Conservation (phyloP, 2,113 vertebrate genomes). For the Glaucidium brasilianum region DNA sequence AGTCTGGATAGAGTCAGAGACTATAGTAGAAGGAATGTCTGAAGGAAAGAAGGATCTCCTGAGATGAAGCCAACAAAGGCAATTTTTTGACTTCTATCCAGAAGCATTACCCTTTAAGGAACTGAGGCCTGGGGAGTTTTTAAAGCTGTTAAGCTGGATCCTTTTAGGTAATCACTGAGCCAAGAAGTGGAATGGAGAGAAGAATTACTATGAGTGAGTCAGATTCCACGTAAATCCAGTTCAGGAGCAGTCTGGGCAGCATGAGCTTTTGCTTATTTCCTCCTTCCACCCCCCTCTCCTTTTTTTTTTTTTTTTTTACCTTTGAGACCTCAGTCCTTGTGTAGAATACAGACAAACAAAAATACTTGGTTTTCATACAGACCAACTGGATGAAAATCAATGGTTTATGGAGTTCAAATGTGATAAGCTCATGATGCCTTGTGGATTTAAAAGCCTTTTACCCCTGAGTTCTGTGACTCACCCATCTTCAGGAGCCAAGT, state of each 20-base stretch:
- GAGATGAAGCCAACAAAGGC: slow-evolving; percentile 1
- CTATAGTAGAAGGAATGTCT: slow-evolving; percentile 3
- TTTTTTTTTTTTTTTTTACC: not conserved
- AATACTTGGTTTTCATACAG: not conserved
- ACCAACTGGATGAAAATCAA: not conserved
- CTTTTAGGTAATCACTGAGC: not conserved
- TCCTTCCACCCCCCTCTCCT: too few species aligned
- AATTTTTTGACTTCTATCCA: not conserved
- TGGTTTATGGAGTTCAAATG: not conserved
- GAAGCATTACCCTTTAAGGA: not conserved
- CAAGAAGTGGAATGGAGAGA: not conserved
- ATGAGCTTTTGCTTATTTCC: not conserved
- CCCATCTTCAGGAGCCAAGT: not conserved
- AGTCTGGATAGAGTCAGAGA: slow-evolving; percentile 1
- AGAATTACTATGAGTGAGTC: not conserved
- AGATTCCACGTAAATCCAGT: not conserved
- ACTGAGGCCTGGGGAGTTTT: not conserved
- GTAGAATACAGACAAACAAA: not conserved
- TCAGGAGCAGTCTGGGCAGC: not conserved
- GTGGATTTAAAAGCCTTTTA: not conserved
- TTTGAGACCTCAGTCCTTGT: not conserved
- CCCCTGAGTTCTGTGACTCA: not conserved
- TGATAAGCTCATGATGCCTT: not conserved
- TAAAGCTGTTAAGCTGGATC: not conserved
- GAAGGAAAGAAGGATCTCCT: not conserved